A percentile compares a stretch with the other conserved stretches of the same genome.
Evolutionary conservation across 2,888 invertebrate species (phyloP).

Genomic region (Lasiommata megera): DNA sequence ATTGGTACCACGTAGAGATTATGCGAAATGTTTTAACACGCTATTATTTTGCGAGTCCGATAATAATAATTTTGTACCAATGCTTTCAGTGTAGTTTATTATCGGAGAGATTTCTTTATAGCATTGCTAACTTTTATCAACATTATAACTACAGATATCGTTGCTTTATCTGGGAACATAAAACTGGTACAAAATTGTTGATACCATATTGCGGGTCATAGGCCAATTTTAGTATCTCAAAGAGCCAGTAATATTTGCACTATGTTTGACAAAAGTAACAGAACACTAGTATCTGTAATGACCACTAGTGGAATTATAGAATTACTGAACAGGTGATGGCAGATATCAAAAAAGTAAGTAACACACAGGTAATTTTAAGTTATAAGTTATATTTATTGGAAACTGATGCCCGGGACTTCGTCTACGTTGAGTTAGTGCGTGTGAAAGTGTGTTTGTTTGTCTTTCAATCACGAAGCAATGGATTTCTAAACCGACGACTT

Average conservation of each 20-base stretch:
- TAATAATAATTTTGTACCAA: slow-evolving; percentile 31
- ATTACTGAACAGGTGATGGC: too few relatives aligned
- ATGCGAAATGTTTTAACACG: slow-evolving; percentile 20
- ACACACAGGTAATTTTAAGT: too few relatives aligned
- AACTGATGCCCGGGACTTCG: too few relatives aligned
- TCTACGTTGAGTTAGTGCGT: too few relatives aligned
- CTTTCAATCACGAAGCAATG: too few relatives aligned
- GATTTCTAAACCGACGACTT: too few relatives aligned
- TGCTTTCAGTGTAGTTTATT: slow-evolving; percentile 36
- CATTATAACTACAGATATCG: slow-evolving; percentile 65
- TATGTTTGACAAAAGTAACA: too few relatives aligned
- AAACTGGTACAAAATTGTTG: slow-evolving; percentile 62
- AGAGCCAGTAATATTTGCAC: slow-evolving; percentile 3
- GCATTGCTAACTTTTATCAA: slow-evolving; percentile 57
- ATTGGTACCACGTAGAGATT: slow-evolving; percentile 12
- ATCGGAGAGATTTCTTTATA: slow-evolving; percentile 40
- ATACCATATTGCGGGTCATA: slow-evolving; percentile 48
- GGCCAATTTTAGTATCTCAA: slow-evolving; percentile 25
- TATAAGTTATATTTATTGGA: too few relatives aligned
- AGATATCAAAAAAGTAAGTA: too few relatives aligned
- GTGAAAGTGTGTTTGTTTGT: too few relatives aligned
- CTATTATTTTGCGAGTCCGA: slow-evolving; percentile 24
- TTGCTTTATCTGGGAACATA: slow-evolving; percentile 62
- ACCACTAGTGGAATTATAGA: too few relatives aligned
- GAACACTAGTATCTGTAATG: too few relatives aligned